These are phyloP conservation scores for Scaptomyza polygonia DNA, from an alignment of 2,888 invertebrate genomes.

Conservation along the genomic window DNA sequence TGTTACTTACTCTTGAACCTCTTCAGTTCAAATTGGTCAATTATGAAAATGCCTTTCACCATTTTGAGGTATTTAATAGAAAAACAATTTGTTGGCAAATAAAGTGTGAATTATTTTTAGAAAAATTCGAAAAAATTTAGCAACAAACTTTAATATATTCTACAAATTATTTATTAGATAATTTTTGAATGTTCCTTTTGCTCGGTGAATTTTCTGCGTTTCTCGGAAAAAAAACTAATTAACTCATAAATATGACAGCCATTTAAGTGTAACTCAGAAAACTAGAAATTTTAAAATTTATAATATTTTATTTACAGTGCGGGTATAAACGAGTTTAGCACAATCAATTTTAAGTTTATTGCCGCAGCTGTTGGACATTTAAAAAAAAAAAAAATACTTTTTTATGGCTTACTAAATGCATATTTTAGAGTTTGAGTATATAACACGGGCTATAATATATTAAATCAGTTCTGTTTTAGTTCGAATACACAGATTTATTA, in stretches of 20 bases:
- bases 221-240: conserved; percentile 5
- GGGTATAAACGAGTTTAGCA: conserved; percentile 25
- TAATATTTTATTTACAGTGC: conserved; percentile 21
- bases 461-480: conserved; percentile 16
- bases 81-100: too few relatives aligned
- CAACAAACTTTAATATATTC: too few relatives aligned
- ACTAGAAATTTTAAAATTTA: conserved; percentile 6
- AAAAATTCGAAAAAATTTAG: too few relatives aligned
- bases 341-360: conserved; percentile 35
- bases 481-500: conserved; percentile 33
- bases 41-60: conserved; percentile 51
- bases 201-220: too few relatives aligned
- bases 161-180: not conserved
- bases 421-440: conserved; percentile 21
- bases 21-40: conserved; percentile 54
- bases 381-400: conserved; percentile 21
- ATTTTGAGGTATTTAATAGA: not conserved
- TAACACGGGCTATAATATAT: conserved; percentile 29
- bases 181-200: not conserved
- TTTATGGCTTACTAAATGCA: conserved; percentile 52
- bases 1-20: conserved; percentile 30
- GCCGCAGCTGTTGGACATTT: conserved; percentile 13
- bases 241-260: conserved; percentile 12
- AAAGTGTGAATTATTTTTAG: too few relatives aligned
- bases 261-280: not conserved